Conservation (phyloP, 2,888 invertebrate genomes). For the Herminia tarsipennalis region DNA sequence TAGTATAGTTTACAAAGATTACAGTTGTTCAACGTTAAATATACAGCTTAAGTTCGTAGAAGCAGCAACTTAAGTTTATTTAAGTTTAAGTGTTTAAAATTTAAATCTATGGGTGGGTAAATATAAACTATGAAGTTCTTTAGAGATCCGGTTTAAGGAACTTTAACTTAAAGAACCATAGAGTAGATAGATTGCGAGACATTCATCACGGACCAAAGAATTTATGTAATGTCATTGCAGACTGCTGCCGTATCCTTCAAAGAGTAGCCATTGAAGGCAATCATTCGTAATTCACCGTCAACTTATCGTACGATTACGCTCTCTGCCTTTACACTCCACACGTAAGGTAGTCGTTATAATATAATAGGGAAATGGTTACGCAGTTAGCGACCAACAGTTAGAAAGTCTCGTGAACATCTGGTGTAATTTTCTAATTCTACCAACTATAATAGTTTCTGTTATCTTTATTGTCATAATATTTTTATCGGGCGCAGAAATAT, state of each 20-base stretch:
- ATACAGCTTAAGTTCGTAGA: too few species aligned
- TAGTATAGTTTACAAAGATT: too few species aligned
- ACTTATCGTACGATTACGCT: constrained; percentile 38
- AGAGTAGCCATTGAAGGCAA: constrained; percentile 15
- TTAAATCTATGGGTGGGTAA: too few species aligned
- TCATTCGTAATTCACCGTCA: constrained; percentile 41
- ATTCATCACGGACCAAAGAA: background rate
- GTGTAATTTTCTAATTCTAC: constrained; percentile 67
- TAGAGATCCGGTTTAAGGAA: too few species aligned
- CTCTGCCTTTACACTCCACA: constrained; percentile 48
- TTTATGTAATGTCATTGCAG: background rate
- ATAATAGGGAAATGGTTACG: constrained; percentile 73
- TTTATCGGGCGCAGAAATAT: too few species aligned
- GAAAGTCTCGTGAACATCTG: constrained; percentile 75
- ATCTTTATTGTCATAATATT: constrained; percentile 28
- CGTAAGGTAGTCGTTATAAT: constrained; percentile 65
- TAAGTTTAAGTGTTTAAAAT: too few species aligned
- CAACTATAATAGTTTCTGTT: constrained; percentile 54
- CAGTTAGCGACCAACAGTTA: constrained; percentile 66
- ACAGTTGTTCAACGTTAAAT: too few species aligned
- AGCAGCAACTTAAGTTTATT: too few species aligned
- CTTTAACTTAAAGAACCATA: too few species aligned
- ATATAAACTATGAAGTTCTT: too few species aligned
- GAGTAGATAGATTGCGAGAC: too few species aligned
- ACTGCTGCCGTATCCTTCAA: constrained; percentile 8